Evolutionary conservation across 1,140 invertebrate genomes (phyloP).

Genomic region (Ridgeia piscesae): DNA sequence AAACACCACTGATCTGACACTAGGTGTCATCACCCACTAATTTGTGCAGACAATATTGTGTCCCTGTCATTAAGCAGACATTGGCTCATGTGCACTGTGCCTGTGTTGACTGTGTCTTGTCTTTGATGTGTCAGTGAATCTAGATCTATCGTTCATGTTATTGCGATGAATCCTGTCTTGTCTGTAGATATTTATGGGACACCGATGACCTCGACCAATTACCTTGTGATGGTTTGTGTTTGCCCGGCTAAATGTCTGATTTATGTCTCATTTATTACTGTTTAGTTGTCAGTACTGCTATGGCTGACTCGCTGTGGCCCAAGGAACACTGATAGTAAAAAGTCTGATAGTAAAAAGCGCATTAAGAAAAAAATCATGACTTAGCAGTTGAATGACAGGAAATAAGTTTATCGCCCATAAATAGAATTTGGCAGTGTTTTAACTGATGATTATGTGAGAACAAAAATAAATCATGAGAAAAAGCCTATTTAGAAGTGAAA

Average conservation of each 20-base stretch:
- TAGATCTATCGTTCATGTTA: background rate
- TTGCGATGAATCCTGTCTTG: background rate
- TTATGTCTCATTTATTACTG: background rate
- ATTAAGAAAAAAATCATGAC: background rate
- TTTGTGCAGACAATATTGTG: background rate
- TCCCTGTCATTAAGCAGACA: background rate
- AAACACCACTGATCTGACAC: background rate
- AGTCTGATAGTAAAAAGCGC: background rate
- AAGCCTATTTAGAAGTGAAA: background rate
- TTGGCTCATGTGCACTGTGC: background rate
- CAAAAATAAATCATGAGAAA: background rate
- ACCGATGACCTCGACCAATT: background rate
- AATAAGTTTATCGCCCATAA: background rate
- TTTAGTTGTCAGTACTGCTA: background rate
- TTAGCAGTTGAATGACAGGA: background rate
- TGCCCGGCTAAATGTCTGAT: background rate
- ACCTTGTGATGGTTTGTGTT: background rate
- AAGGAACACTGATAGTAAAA: background rate
- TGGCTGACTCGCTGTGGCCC: background rate
- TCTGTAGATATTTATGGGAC: background rate
- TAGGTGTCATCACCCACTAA: background rate
- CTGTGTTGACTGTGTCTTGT: background rate
- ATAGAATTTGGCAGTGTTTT: background rate
- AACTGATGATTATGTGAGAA: background rate
- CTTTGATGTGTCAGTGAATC: background rate